Evolutionary conservation across 2,113 vertebrate species (phyloP).

Genomic region (Centropus unirufus): DNA sequence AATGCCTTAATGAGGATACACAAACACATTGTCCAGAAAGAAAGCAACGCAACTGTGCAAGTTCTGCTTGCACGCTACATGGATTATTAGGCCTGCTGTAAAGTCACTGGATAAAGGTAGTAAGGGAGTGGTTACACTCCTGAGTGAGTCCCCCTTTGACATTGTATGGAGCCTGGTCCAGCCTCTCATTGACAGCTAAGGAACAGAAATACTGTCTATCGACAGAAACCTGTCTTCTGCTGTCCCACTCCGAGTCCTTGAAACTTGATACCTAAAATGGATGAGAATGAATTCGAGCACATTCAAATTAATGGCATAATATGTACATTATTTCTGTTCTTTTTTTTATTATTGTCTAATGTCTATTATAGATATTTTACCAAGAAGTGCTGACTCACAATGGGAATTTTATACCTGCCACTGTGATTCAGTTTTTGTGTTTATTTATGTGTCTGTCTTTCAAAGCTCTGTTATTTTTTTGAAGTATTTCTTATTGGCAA

Average conservation of each 20-base stretch:
- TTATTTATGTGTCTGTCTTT: neutral
- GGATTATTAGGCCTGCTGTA: neutral
- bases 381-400: neutral
- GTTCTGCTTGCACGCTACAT: neutral
- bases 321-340: neutral
- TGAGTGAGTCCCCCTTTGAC: neutral
- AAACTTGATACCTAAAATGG: neutral
- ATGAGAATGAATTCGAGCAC: neutral
- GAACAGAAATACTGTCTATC: neutral
- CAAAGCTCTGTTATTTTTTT: neutral
- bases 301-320: neutral
- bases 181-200: neutral
- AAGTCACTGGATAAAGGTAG: neutral
- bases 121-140: neutral
- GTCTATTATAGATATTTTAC: neutral
- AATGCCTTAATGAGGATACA: neutral
- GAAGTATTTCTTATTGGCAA: rapidly evolving
- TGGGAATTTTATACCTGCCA: neutral
- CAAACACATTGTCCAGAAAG: neutral
- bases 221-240: neutral
- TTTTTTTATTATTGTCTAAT: neutral
- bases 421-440: neutral
- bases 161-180: neutral
- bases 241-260: too few species aligned
- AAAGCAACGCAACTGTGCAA: neutral